Percentiles rank a stretch among this genome's conserved stretches.
Evolutionary conservation across 2,113 vertebrate genomes (phyloP).

Genomic region (Potamarius usumacintae): DNA sequence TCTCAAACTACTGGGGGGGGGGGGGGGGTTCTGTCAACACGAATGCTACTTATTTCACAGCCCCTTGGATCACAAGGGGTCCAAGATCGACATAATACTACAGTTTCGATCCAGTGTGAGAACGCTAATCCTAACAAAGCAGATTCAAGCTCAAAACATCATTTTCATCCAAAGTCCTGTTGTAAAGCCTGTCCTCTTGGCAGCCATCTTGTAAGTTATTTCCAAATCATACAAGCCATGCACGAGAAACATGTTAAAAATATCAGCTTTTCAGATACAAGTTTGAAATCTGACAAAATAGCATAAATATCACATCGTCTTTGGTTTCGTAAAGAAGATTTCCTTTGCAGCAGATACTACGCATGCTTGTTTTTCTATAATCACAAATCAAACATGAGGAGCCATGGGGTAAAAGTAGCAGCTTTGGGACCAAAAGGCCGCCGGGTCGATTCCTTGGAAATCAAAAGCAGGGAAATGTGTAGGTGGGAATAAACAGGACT

Average conservation of each 20-base stretch:
- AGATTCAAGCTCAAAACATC: neutral
- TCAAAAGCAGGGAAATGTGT: too few species aligned
- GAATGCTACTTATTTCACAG: too few species aligned
- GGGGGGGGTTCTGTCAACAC: too few species aligned
- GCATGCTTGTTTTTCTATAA: neutral
- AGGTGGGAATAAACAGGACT: too few species aligned
- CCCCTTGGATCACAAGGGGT: neutral
- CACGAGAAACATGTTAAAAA: neutral
- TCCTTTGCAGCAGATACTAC: too few species aligned
- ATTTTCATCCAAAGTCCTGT: neutral
- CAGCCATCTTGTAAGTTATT: neutral
- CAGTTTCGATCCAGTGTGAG: neutral
- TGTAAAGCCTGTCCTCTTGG: neutral
- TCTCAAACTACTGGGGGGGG: too few species aligned
- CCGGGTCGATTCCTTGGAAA: too few species aligned
- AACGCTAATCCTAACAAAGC: neutral
- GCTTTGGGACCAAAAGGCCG: too few species aligned
- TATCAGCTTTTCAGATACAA: neutral
- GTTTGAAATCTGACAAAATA: neutral
- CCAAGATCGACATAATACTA: neutral
- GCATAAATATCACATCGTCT: neutral
- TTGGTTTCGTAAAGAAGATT: neutral
- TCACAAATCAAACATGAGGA: neutral
- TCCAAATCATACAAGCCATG: neutral
- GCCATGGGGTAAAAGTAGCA: too few species aligned